Evolutionary conservation across 2,113 vertebrate species (phyloP).

Genomic region (Odontophorus gujanensis): DNA sequence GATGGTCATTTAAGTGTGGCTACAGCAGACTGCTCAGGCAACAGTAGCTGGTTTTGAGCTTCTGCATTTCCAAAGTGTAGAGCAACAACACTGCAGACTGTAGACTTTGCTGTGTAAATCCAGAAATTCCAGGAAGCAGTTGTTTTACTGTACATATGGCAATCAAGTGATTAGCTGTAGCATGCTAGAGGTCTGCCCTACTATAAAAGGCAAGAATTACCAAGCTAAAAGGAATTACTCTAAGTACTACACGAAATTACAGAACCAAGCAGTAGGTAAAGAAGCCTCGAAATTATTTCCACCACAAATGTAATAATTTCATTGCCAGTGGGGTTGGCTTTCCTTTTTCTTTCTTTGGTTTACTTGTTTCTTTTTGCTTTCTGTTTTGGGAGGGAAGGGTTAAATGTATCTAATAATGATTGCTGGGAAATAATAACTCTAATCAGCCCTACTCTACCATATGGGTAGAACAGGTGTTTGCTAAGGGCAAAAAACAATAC

Average conservation of each 20-base stretch:
- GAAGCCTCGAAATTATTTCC: neutral
- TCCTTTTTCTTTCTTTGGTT: neutral
- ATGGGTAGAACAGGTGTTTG: constrained; percentile 51
- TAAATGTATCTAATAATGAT: neutral
- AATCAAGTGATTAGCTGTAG: neutral
- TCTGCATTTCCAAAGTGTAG: neutral
- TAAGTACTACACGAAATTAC: neutral
- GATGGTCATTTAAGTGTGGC: neutral
- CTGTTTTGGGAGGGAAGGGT: rapidly evolving
- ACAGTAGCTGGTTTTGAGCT: neutral
- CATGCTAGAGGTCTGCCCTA: rapidly evolving
- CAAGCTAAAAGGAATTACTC: neutral
- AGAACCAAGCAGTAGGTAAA: neutral
- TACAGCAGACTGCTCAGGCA: neutral
- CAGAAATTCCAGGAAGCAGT: neutral
- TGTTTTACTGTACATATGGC: rapidly evolving
- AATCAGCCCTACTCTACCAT: neutral
- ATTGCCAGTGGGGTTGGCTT: rapidly evolving
- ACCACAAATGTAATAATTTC: neutral
- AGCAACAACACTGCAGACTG: neutral
- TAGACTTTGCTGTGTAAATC: neutral
- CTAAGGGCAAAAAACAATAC: constrained; percentile 31
- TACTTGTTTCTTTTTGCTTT: neutral
- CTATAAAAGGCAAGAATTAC: neutral
- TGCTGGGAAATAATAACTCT: neutral